Evolutionary conservation across 2,113 vertebrate species (phyloP), one percentile per base, ranked within the genome.

Genomic region (Oreotrochilus melanogaster): DNA sequence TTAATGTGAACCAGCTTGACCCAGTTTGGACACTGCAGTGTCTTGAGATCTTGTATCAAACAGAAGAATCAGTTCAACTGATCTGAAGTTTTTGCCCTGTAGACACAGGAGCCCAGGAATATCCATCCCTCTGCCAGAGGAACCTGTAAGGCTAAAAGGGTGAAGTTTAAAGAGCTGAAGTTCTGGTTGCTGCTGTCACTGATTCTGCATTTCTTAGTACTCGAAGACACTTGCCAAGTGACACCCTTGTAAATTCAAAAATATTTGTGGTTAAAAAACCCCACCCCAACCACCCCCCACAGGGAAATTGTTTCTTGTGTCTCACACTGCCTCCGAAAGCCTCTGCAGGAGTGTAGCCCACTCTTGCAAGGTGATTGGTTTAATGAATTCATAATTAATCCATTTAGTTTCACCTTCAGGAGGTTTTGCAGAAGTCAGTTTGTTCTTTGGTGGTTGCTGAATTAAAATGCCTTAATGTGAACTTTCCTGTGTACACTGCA

Each of bases 401-500:
- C 19, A 12, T 85, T 81, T 72, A 18, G 17, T 57, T 82, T 60
- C 14, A 62, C 27, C 18, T 65, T 82, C 13, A 69, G 27, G 39
- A 75, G 54, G 6, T 65, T 88, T 86, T 6, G 1, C 56, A 14
- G 50, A 22, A 30, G 39, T 8, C 28, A 42, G 5, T 53, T 76
- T 57, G 23, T 42, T 79, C n/a, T 48, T 17, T 43, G 39, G 21
- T 69, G 56, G 11, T 57, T 31, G 10, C 33, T 86, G 42, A 65
- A 27, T 54, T 54, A 19, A 92, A 89, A 28, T 37, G 45, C 31
- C 17, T 43, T 35, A 5, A 24, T 12, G 17, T 60, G 50, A 70
- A 18, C 37, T 83, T 62, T 31, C 50, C 33, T 1, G 0, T 21
- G 85, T 45, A 48, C 75, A 42, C 16, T 1, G 1, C n/a, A 18